These are phyloP conservation scores for Lithophane ornitopus DNA, from an alignment of 2,888 invertebrate genomes.

Conservation along the genomic window DNA sequence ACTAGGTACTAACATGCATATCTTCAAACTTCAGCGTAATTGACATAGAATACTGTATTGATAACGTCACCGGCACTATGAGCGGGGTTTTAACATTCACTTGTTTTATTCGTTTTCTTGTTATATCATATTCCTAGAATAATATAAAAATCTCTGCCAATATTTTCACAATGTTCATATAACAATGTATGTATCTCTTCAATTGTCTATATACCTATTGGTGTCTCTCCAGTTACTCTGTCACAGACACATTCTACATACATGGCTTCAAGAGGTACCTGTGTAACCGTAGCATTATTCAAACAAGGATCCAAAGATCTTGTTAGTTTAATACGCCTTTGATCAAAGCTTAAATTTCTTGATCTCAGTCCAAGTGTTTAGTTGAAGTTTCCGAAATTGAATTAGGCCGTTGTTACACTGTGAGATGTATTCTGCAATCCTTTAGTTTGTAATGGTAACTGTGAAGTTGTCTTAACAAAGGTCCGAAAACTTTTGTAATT, in stretches of 20 bases:
- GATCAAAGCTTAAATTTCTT: constrained; percentile 58
- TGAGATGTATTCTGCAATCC: constrained; percentile 52
- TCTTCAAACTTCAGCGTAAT: not conserved
- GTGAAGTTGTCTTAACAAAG: constrained; percentile 48
- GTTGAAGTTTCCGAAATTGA: constrained; percentile 60
- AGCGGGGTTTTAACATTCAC: not conserved
- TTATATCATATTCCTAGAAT: not conserved
- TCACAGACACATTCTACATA: not conserved
- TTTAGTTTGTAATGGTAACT: constrained; percentile 45
- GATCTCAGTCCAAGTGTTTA: constrained; percentile 48
- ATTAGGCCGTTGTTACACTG: constrained; percentile 47
- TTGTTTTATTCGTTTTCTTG: not conserved
- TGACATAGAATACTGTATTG: not conserved
- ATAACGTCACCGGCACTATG: not conserved
- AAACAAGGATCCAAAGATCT: constrained; percentile 43
- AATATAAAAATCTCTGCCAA: not conserved
- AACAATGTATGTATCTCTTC: not conserved
- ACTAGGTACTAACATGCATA: not conserved
- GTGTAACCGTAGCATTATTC: constrained; percentile 24
- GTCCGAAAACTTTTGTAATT: constrained; percentile 61
- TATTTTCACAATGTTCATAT: not conserved
- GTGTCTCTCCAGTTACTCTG: not conserved
- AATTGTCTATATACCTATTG: not conserved
- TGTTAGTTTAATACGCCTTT: constrained; percentile 56
- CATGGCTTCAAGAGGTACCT: constrained; percentile 2